Evolutionary conservation across 2,888 invertebrate species (phyloP).

Genomic region (Tolmerus cingulatus): DNA sequence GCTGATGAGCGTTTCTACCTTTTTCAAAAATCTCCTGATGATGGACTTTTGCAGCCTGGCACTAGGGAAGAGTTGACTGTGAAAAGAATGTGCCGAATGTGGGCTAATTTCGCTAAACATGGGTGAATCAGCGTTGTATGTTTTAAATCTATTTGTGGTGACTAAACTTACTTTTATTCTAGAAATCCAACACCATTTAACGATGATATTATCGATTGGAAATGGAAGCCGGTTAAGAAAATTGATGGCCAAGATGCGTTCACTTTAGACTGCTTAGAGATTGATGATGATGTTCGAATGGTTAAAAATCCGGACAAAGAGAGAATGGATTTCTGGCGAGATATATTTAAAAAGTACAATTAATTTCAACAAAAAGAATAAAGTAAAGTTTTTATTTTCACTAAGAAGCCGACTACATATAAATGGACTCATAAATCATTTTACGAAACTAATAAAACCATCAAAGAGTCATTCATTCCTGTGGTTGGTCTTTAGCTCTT

Average conservation of each 20-base stretch:
- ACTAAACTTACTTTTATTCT: not conserved
- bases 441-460: too few species aligned
- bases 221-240: constrained; percentile 55
- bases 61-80: constrained; percentile 57
- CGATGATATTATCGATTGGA: constrained; percentile 41
- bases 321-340: constrained; percentile 59
- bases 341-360: constrained; percentile 56
- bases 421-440: too few species aligned
- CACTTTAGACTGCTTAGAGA: constrained; percentile 56
- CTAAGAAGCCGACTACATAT: too few species aligned
- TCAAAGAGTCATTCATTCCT: too few species aligned
- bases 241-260: constrained; percentile 47
- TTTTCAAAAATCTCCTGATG: constrained; percentile 59
- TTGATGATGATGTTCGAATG: constrained; percentile 57
- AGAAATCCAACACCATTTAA: not conserved
- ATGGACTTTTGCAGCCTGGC: constrained; percentile 47
- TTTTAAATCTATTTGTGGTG: not conserved
- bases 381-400: too few species aligned
- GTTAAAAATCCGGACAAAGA: constrained; percentile 56
- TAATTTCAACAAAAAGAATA: not conserved
- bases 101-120: constrained; percentile 72
- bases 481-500: too few species aligned
- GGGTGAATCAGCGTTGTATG: constrained; percentile 58
- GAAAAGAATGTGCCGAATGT: constrained; percentile 66
- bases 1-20: constrained; percentile 70